Base-by-base conservation (phyloP, 1,140 invertebrate species). In the Cotesia vestalis region DNA sequence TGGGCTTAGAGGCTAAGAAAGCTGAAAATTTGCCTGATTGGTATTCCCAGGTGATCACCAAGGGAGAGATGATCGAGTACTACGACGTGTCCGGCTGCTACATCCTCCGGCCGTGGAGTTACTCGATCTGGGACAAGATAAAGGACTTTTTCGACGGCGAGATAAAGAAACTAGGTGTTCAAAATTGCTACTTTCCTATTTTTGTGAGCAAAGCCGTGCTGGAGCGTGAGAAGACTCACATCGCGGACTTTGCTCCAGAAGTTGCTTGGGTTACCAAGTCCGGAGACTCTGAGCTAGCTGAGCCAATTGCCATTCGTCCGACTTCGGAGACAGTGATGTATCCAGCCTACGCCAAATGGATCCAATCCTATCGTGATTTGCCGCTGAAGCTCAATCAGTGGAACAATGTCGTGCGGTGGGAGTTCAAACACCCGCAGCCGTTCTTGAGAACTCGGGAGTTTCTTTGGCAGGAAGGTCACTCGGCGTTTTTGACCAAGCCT, bases 241-340 rank as follows among this genome's bases (percentile, higher is more conserved):
- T 99, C 78, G 94, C 94, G 67, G 98, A 99, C 88, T 99, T 99
- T 88, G 94, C 98, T 3, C 98, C 98, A 1, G 98, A 99, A 89
- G 96, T 99, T 61, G 98, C 98, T 2, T 99, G 98, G 98, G 98
- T 99, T 0, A 99, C 98, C 0, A 96, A 94, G 82, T 98, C 96
- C 52, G 98, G 98, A 17, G 91, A 94, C 46, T 93, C 94, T 0
- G 96, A 99, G 67, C 87, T 99, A 78, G 96, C 96, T 3, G 98
- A 99, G 85, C 98, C 95, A n/a, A 96, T 99, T 80, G 98, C 98
- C 35, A 94, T 99, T 77, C 91, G 98, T 70, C 98, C 98, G 53
- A 99, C 98, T 12, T 98, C 96, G 76, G 98, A 99, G 89, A 99
- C 98, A 51, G 96, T 98, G 27, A 99, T 99, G 98, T 99, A 99